These are phyloP conservation scores for Pungitius pungitius DNA, from an alignment of 2,113 vertebrate genomes.

Conservation along the genomic window DNA sequence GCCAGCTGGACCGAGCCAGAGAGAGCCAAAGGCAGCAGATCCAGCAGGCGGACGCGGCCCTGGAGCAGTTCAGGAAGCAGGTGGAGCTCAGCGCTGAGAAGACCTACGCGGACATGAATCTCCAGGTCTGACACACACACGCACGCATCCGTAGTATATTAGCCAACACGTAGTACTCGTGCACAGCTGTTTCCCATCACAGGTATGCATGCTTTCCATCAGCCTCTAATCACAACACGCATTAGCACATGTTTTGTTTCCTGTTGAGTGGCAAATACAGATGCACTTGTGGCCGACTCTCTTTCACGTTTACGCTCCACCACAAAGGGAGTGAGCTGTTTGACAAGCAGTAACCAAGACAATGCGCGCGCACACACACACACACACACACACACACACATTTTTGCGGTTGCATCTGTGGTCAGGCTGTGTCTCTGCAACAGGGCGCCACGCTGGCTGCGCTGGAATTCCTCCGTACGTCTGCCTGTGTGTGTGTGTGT, in stretches of 20 bases:
- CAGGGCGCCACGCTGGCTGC: conserved; percentile 41
- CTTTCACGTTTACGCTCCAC: conserved; percentile 6
- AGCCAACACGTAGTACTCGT: neutral
- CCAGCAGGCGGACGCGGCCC: conserved; percentile 89
- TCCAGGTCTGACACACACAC: conserved; percentile 82
- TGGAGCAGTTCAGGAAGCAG: conserved; percentile 95
- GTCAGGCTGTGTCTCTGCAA: no score
- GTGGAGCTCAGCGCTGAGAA: conserved; percentile 94
- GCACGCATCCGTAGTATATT: neutral
- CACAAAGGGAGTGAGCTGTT: conserved; percentile 14
- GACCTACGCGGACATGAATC: conserved; percentile 91
- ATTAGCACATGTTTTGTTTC: conserved; percentile 9
- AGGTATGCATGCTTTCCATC: neutral
- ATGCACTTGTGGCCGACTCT: conserved; percentile 4
- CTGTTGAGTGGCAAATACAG: conserved; percentile 2
- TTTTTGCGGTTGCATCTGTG: no score
- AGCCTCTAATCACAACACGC: neutral
- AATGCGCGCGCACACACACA: conserved; percentile 29
- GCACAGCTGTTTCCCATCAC: conserved; percentile 20
- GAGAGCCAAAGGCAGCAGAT: conserved; percentile 89
- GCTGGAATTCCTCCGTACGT: conserved; percentile 32
- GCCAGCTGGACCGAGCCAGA: conserved; percentile 84
- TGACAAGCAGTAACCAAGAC: conserved; percentile 43
- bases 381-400: neutral
- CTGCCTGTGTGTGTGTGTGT: neutral